Evolutionary conservation across 2,888 invertebrate genomes (phyloP).

Genomic region (Cerastoderma edule): DNA sequence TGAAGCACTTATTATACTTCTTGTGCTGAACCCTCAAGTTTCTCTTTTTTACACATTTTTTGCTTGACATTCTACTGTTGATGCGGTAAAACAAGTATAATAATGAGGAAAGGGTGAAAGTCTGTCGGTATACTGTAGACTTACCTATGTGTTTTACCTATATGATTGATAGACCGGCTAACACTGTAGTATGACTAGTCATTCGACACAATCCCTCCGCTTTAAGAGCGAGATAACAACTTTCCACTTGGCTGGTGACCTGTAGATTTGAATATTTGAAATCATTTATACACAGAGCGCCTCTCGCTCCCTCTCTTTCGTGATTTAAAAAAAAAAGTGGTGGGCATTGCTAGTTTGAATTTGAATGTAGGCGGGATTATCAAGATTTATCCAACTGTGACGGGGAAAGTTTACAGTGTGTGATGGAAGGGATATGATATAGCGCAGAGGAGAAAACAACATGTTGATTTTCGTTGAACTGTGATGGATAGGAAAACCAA

Average conservation of each 20-base stretch:
- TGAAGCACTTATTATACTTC: too few species aligned
- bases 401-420: neutral
- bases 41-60: too few species aligned
- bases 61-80: too few species aligned
- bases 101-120: slow-evolving; percentile 9
- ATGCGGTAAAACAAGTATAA: too few species aligned
- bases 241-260: slow-evolving; percentile 22
- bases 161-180: slow-evolving; percentile 17
- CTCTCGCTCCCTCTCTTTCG: too few species aligned
- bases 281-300: slow-evolving; percentile 19
- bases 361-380: slow-evolving; percentile 20
- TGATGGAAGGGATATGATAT: slow-evolving; percentile 4
- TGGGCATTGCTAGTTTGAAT: slow-evolving; percentile 17
- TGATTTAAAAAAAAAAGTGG: too few species aligned
- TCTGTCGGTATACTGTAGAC: slow-evolving; percentile 1
- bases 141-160: slow-evolving; percentile 27
- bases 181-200: neutral
- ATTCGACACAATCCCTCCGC: neutral
- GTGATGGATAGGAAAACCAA: too few species aligned
- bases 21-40: too few species aligned
- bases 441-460: too few species aligned
- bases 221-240: slow-evolving; percentile 21
- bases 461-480: too few species aligned
- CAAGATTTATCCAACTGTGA: slow-evolving; percentile 17
- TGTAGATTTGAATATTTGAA: slow-evolving; percentile 18